Evolutionary conservation across 2,113 vertebrate species (phyloP), one percentile per base, ranked within the genome.

Genomic region (Jacana jacana): DNA sequence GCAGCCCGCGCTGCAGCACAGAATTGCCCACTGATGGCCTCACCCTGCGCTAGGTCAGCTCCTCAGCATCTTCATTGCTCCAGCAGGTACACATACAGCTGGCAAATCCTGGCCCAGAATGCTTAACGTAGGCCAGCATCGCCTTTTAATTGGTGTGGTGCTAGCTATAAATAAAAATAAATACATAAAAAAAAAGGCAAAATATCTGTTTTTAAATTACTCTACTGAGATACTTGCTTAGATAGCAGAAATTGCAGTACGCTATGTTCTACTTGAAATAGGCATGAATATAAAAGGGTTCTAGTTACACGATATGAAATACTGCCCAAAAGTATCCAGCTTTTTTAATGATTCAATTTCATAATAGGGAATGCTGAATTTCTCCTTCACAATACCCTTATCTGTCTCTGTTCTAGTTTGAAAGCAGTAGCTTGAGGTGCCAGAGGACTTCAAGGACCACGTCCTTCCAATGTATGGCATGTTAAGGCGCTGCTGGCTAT

Each of bases 321-420:
- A 46, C 63, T 90, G 93, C 76, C 84, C 93, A 31, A 54, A 84
- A 92, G 52, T 10, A 68, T 6, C 37, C 42, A 49, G 19, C 5
- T 83, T 72, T 88, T 91, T 78, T 64, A 87, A 91, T 31, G 76
- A 86, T 76, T 89, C 72, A 2, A 14, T 89, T 89, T 91, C 42
- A 35, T 46, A 89, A 86, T 8, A 65, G 0, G 4, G 65, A 49
- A 30, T 23, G 58, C 31, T 4, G 6, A 68, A 75, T 73, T 89
- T 94, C 88, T 93, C 93, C 94, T 97, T 91, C 91, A 87, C 30
- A 3, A 49, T 72, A 87, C 35, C 95, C 93, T 95, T 75, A 91
- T 82, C 91, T 75, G 80, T 73, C 89, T 86, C 48, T 17, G 76
- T 60, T 86, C 64, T 40, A 49, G 73, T 30, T 39, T 44, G 89